Base-by-base conservation (phyloP, 1,140 invertebrate species). In the Ceratosolen fusciceps region DNA sequence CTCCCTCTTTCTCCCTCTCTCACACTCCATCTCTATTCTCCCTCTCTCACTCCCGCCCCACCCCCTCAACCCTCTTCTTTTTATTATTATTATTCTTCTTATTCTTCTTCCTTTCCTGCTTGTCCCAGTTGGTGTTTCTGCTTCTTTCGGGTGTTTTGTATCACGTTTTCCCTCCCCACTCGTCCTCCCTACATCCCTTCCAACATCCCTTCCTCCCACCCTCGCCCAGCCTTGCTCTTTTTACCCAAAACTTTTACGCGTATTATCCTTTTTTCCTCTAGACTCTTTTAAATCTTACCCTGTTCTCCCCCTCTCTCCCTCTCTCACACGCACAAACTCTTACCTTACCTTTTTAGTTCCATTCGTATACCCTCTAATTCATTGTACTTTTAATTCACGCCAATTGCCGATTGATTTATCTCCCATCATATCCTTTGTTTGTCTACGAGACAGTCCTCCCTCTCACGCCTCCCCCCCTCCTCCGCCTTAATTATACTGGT, bases 121-220 rank as follows among this genome's bases (percentile, higher is more conserved):
- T 68, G 67, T 24, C 39, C 4, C n/a, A 29, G 67, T 47, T 68
- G 24, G n/a, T 47, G 39, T 68, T 68, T 47, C 39, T 47, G 67
- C n/a, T 68, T 47, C 39, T 68, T 65, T 65, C 9, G 31, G 60
- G 60, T 37, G 31, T n/a, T 68, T 39, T 47, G 31, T 24, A 43
- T 14, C 37, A 39, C 62, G 37, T 47, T 24, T 47, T 9, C 21
- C 47, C 19, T 68, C 47, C 47, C n/a, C n/a, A n/a, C n/a, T n/a
- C n/a, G n/a, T n/a, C n/a, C n/a, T n/a, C n/a, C n/a, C n/a, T n/a
- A n/a, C n/a, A n/a, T n/a, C n/a, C n/a, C n/a, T n/a, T n/a, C n/a
- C n/a, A n/a, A n/a, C n/a, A n/a, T n/a, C n/a, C n/a, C n/a, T 9
- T 14, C 47, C 19, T 68, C 47, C 47, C 39, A 26, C 29, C 14